A percentile compares a stretch with the other conserved stretches of the same genome.
These are phyloP conservation scores for Osedax frankpressi DNA, from an alignment of 2,888 invertebrate species.

Conservation along the genomic window DNA sequence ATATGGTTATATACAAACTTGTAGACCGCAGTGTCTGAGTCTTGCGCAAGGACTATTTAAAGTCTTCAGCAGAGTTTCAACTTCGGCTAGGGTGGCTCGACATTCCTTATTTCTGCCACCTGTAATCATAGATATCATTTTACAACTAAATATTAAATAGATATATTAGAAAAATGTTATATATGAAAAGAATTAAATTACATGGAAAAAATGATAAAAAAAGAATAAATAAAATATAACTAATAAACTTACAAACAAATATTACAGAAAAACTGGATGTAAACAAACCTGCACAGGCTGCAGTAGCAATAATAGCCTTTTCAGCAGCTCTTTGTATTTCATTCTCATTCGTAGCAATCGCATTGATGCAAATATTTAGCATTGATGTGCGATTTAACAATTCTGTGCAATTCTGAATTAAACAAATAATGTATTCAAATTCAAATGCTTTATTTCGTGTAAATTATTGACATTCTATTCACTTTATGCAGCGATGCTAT, in stretches of 20 bases:
- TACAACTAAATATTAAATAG: neutral
- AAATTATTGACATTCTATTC: no score
- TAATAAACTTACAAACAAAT: neutral
- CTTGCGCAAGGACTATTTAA: constrained; percentile 60
- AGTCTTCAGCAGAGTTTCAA: constrained; percentile 62
- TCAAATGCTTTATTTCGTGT: no score
- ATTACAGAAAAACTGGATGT: no score
- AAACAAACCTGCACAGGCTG: constrained; percentile 21
- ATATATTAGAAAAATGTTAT: constrained; percentile 46
- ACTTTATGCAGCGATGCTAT: no score
- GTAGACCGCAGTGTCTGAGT: constrained; percentile 66
- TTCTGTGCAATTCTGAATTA: constrained; percentile 61
- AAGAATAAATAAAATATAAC: neutral
- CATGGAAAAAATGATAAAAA: neutral
- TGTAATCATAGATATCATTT: neutral
- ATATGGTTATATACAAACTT: no score
- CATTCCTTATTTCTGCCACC: constrained; percentile 28
- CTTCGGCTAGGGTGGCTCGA: constrained; percentile 53
- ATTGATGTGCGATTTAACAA: constrained; percentile 70
- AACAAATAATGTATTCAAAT: no score
- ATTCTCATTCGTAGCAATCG: constrained; percentile 32
- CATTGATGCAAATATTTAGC: constrained; percentile 59
- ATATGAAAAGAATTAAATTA: constrained; percentile 47
- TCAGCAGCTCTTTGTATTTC: constrained; percentile 60
- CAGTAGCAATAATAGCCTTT: constrained; percentile 52